Percentiles rank a stretch among this genome's conserved stretches.
Conservation (phyloP, 2,797 vertebrate genomes). For the Gadopsis bispinosus region DNA sequence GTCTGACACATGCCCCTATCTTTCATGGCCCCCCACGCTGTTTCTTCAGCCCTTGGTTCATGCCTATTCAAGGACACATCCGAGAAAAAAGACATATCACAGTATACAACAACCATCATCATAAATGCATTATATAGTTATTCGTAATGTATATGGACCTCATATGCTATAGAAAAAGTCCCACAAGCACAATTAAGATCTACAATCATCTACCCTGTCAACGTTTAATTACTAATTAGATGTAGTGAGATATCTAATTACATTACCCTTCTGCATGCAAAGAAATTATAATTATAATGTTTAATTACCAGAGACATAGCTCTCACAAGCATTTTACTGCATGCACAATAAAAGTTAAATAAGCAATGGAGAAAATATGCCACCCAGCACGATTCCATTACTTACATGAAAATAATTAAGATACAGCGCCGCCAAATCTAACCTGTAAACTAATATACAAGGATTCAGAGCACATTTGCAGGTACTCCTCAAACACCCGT, state of each 20-base stretch:
- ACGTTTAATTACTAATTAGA: neutral
- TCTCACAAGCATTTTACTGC: neutral
- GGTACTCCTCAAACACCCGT: neutral
- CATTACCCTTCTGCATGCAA: neutral
- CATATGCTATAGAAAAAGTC: too few species aligned
- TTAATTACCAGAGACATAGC: neutral
- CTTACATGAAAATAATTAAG: neutral
- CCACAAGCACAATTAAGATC: constrained; percentile 6
- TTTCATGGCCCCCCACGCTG: too few species aligned
- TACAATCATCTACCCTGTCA: neutral
- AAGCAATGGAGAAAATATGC: neutral
- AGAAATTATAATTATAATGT: neutral
- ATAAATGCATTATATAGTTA: too few species aligned
- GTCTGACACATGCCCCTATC: too few species aligned
- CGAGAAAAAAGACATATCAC: too few species aligned
- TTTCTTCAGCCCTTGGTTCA: too few species aligned
- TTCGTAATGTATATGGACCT: too few species aligned
- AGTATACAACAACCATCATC: too few species aligned
- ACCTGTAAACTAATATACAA: neutral
- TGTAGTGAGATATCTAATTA: neutral
- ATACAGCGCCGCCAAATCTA: neutral
- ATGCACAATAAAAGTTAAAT: neutral
- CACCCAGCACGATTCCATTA: neutral
- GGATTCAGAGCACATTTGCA: neutral
- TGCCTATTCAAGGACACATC: too few species aligned